Base-by-base conservation (phyloP, 1,140 invertebrate species). In the Ericerus pela region DNA sequence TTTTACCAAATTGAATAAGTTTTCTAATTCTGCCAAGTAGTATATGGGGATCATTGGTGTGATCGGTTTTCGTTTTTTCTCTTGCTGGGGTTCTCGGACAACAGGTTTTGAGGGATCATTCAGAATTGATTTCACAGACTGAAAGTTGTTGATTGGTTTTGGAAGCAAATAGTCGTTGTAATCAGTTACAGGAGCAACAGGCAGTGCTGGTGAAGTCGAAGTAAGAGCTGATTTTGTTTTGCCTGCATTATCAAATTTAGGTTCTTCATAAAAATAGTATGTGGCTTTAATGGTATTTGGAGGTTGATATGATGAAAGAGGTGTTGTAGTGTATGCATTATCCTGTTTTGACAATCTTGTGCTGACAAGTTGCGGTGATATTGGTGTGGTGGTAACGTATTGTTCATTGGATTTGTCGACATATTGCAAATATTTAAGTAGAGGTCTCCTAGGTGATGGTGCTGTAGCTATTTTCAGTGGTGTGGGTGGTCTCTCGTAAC, bases 221-320 rank as follows among this genome's bases (percentile, higher is more conserved):
- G 41, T 47, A 47, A 47, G 11, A 2, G 41, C 2, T 47, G 41
- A 18, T n/a, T 22, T 47, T 47, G 41, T 8, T 3, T n/a, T n/a
- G n/a, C n/a, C n/a, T n/a, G 30, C 28, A 10, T 54, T 20, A 27
- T 36, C 53, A 18, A 47, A 53, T 16, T 28, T 14, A 56, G 67
- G 62, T 58, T 68, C 63, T 62, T 67, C 62, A 59, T 69, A 65
- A 58, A 69, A 61, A 59, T 63, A 66, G 43, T 58, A 64, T 0
- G 64, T 63, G 8, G 60, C 54, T 27, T 64, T 57, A 41, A 59
- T 28, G 20, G 59, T 36, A 54, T 62, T 30, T 31, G 56, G 26
- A n/a, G 28, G n/a, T 16, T n/a, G 27, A 16, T 36, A 55, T 6
- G 16, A 3, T 37, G 30, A 14, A 4, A 26, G 22, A 16, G 56